Base-by-base conservation (phyloP, 92 coral and sea anemone genomes). In the Actinostola sp. region DNA sequence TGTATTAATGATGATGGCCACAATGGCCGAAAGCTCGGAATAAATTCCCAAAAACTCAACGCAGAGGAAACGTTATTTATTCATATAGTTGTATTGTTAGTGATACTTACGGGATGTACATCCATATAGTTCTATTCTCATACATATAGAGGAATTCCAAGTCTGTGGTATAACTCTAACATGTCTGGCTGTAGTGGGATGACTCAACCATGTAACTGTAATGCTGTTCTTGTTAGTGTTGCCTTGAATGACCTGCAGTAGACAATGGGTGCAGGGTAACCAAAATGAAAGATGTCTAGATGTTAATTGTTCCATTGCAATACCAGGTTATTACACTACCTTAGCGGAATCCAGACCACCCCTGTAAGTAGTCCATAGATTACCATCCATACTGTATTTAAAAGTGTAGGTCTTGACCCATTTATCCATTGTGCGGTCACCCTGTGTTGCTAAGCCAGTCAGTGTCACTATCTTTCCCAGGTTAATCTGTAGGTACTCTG, bases 51-150 rank as follows among this genome's bases (percentile, higher is more conserved):
- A n/a, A n/a, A n/a, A n/a, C n/a, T n/a, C n/a, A n/a, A n/a, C n/a
- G n/a, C n/a, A n/a, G n/a, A n/a, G n/a, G n/a, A n/a, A n/a, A n/a
- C n/a, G n/a, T n/a, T n/a, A n/a, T n/a, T n/a, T n/a, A n/a, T n/a
- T n/a, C n/a, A n/a, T n/a, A n/a, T n/a, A n/a, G n/a, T n/a, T n/a
- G n/a, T n/a, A n/a, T n/a, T n/a, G n/a, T n/a, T n/a, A n/a, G n/a
- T n/a, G n/a, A 59, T 63, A 48, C 48, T 48, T 43, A 51, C 46
- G 57, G 21, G 0, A 62, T 36, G 4, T 53, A 59, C 91, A 86
- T 59, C 91, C 91, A 46, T 67, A 81, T 5, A 86, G 75, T 32
- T 86, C 91, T 43, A 86, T 41, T 56, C 87, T 59, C 65, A 81
- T 36, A 34, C 91, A 86, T 53, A 86, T 77, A 5, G 63, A 51